A percentile compares a stretch with the other conserved stretches of the same genome.
Conservation (phyloP, 2,113 vertebrate species). For the Circaetus gallicus region DNA sequence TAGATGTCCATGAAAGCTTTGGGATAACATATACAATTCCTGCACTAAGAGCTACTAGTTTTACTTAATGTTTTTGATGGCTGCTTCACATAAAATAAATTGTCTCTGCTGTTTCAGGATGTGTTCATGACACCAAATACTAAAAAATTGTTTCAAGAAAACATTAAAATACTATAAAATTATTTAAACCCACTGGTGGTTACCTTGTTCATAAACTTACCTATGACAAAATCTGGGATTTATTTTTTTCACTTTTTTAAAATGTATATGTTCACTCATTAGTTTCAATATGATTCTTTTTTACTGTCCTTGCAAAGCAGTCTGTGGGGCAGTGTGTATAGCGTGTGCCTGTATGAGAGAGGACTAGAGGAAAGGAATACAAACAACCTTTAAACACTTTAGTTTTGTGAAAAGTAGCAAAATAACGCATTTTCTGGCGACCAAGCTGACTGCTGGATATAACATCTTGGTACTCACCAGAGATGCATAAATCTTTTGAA, state of each 20-base stretch:
- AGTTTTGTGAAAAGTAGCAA: background rate
- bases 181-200: background rate
- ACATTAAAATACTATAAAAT: background rate
- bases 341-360: background rate
- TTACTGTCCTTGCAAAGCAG: background rate
- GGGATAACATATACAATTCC: background rate
- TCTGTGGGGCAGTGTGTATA: background rate
- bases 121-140: background rate
- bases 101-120: background rate
- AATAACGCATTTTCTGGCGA: background rate
- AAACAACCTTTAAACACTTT: background rate
- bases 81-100: background rate
- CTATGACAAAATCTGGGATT: background rate
- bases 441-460: background rate
- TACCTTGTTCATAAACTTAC: background rate
- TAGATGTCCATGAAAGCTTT: background rate
- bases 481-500: conserved; percentile 37
- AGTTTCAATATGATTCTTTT: background rate
- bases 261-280: background rate
- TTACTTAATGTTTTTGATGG: background rate
- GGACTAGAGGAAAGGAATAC: background rate
- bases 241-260: background rate
- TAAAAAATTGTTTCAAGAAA: background rate
- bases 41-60: background rate
- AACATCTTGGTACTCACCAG: background rate